Evolutionary conservation across 2,113 vertebrate species (phyloP).

Genomic region (Penelope pileata): DNA sequence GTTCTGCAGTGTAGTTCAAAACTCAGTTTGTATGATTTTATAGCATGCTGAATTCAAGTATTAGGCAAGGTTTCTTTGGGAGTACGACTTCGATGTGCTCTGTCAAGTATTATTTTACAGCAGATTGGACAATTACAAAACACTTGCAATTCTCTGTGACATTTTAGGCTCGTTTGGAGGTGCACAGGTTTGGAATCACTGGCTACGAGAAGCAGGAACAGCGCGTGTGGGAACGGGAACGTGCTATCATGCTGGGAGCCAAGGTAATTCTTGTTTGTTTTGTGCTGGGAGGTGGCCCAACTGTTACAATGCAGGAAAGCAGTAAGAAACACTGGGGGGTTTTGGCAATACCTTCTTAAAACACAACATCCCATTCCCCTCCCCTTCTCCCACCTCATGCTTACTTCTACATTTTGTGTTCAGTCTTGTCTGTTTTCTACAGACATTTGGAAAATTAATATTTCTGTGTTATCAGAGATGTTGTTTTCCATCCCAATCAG

Average conservation of each 20-base stretch:
- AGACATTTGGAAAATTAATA: neutral
- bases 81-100: neutral
- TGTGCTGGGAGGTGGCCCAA: neutral
- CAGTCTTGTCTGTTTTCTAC: neutral
- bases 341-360: neutral
- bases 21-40: neutral
- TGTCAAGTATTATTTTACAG: neutral
- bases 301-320: neutral
- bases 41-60: neutral
- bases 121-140: neutral
- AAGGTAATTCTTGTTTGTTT: slow-evolving; percentile 71
- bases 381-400: neutral
- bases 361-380: neutral
- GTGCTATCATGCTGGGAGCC: slow-evolving; percentile 94
- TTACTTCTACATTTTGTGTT: neutral
- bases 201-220: slow-evolving; percentile 92
- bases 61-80: neutral
- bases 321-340: neutral
- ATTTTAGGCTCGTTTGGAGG: slow-evolving; percentile 90
- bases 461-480: neutral
- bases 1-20: neutral
- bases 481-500: too few relatives aligned
- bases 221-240: slow-evolving; percentile 86
- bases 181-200: slow-evolving; percentile 93
- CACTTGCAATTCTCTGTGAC: neutral